These are phyloP conservation scores for Phoenoteleia sp. DNA, from an alignment of 2,888 invertebrate species.

Conservation along the genomic window DNA sequence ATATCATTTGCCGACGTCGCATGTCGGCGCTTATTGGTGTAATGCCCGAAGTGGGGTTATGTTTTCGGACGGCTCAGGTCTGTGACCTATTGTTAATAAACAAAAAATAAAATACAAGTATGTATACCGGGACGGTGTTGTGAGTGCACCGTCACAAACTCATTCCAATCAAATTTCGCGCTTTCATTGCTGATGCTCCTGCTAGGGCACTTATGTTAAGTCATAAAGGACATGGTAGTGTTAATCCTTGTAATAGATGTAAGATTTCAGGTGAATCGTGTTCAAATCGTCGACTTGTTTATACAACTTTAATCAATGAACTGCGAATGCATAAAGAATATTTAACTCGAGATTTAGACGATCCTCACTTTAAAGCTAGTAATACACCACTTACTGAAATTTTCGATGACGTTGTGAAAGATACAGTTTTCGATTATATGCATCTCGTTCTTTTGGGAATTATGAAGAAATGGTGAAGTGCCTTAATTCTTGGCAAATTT, in stretches of 20 bases:
- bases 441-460: conserved; percentile 19
- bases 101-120: too few relatives aligned
- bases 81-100: too few relatives aligned
- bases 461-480: conserved; percentile 1
- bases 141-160: too few relatives aligned
- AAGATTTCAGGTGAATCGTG: not conserved
- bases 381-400: not conserved
- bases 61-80: too few relatives aligned
- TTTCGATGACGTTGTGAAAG: conserved; percentile 23
- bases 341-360: not conserved
- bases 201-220: not conserved
- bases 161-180: not conserved
- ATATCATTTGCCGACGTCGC: too few relatives aligned
- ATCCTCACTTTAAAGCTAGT: conserved; percentile 18
- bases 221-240: not conserved
- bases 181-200: conserved; percentile 31
- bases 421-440: conserved; percentile 41
- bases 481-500: not conserved
- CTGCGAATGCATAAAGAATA: conserved; percentile 31
- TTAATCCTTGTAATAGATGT: conserved; percentile 13
- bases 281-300: not conserved
- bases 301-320: not conserved
- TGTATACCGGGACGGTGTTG: too few relatives aligned
- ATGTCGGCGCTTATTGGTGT: too few relatives aligned
- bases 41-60: too few relatives aligned